Conservation (phyloP, 2,888 invertebrate genomes). For the Lacanobia wlatinum region DNA sequence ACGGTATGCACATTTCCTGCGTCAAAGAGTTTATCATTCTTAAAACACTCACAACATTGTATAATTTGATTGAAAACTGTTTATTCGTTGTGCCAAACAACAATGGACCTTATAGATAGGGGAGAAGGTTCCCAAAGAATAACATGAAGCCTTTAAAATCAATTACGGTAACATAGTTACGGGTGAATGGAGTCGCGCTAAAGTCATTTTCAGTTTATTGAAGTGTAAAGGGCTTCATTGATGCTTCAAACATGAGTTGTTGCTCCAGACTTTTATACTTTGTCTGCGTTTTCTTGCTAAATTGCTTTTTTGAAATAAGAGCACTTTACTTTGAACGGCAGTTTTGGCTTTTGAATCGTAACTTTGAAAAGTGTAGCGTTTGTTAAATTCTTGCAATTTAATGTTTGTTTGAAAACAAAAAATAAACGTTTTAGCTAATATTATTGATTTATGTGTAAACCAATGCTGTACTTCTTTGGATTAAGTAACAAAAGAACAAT, state of each 20-base stretch:
- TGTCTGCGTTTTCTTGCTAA: conserved; percentile 36
- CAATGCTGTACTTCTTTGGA: background rate
- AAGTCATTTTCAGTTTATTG: conserved; percentile 70
- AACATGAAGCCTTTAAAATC: conserved; percentile 57
- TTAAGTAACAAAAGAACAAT: conserved; percentile 29
- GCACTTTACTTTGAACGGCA: conserved; percentile 1
- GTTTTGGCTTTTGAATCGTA: conserved; percentile 2
- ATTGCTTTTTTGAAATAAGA: conserved; percentile 31
- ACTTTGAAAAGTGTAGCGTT: background rate
- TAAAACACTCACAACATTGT: conserved; percentile 20
- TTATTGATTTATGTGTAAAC: background rate
- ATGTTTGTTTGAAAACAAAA: conserved; percentile 9
- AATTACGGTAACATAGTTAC: conserved; percentile 67
- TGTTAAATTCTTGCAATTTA: background rate
- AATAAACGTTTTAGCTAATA: background rate
- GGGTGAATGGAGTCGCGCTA: conserved; percentile 63
- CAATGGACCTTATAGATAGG: conserved; percentile 43
- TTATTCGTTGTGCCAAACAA: conserved; percentile 19
- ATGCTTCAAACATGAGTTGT: conserved; percentile 55
- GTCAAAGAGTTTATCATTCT: conserved; percentile 13
- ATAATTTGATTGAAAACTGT: conserved; percentile 18
- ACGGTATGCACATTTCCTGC: conserved; percentile 15
- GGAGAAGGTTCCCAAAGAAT: conserved; percentile 32
- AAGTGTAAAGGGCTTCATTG: conserved; percentile 64
- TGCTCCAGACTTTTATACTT: conserved; percentile 40